Conservation (phyloP, 2,797 vertebrate genomes). For the Cheirogaleus major region DNA sequence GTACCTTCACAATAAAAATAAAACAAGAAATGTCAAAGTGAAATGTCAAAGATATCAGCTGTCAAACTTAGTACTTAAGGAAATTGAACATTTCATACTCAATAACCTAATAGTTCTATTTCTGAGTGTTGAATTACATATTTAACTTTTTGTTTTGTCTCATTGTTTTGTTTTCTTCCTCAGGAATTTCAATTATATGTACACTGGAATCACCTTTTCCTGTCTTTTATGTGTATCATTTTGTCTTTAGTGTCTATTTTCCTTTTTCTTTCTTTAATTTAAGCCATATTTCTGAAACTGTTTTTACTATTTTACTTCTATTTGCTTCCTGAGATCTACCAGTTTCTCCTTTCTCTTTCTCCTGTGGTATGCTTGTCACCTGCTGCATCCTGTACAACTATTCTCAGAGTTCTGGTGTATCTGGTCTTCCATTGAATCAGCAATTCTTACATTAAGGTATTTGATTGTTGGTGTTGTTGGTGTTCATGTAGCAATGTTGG, state of each 20-base stretch:
- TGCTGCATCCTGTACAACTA: neutral
- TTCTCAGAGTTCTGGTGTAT: neutral
- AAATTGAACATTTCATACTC: no score
- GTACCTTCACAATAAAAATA: no score
- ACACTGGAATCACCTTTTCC: neutral
- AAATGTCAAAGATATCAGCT: no score
- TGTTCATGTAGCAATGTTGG: neutral
- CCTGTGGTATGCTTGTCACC: neutral
- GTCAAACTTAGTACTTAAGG: no score
- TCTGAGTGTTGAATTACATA: neutral
- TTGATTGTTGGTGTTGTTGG: neutral
- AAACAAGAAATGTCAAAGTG: no score
- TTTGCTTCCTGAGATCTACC: neutral
- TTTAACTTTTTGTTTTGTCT: neutral
- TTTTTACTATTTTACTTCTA: neutral
- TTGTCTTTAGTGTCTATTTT: neutral
- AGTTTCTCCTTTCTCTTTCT: neutral
- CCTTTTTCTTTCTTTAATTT: neutral
- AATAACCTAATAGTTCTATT: neutral
- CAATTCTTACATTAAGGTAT: neutral
- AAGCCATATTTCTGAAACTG: neutral
- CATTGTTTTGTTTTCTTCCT: slow-evolving; percentile 5
- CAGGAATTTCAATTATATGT: neutral
- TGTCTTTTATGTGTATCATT: neutral
- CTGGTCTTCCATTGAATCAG: neutral